Evolutionary conservation across 2,888 invertebrate genomes (phyloP), one percentile per base, ranked within the genome.

Genomic region (Protophormia terraenovae): DNA sequence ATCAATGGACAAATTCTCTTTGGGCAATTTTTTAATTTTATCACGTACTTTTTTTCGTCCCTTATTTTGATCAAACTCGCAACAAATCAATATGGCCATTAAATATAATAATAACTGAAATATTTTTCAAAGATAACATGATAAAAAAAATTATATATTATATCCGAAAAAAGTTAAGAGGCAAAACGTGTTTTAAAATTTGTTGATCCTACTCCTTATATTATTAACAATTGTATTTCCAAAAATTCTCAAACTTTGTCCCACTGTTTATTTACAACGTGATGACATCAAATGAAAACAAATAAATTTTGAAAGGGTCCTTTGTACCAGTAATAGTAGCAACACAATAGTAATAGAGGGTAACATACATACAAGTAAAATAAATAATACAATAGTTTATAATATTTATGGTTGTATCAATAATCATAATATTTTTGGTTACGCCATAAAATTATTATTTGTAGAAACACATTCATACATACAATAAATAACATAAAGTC

Each of bases 361-460:
- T 5, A 41, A 32, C 10, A 27, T 41, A 47, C 47, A 83, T 16
- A 45, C 16, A 8, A 16, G 47, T 19, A 27, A 16, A 12, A 47
- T 19, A 55, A 12, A 38, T 16, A 32, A 38, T 14, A 67, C 69
- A 81, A 82, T 75, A 85, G 82, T 78, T 85, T 67, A 41, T 75
- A 82, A 85, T 71, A 82, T 85, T 79, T 85, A 85, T 82, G 60
- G 64, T 32, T 71, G 78, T 85, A 82, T 82, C 82, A 85, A 85
- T 85, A 85, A 85, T 85, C 82, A 85, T 85, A 85, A 85, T 85
- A 85, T 85, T 85, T 85, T 82, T 82, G 85, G 85, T 85, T 85
- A 78, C 79, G 85, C 85, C 82, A 85, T 85, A 75, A 85, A 85
- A 85, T 78, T 85, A 85, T 82, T 71, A 62, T 77, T 73, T 67